A percentile compares a stretch with the other conserved stretches of the same genome.
Evolutionary conservation across 2,888 invertebrate species (phyloP).

Genomic region (Eupithecia vulgata): DNA sequence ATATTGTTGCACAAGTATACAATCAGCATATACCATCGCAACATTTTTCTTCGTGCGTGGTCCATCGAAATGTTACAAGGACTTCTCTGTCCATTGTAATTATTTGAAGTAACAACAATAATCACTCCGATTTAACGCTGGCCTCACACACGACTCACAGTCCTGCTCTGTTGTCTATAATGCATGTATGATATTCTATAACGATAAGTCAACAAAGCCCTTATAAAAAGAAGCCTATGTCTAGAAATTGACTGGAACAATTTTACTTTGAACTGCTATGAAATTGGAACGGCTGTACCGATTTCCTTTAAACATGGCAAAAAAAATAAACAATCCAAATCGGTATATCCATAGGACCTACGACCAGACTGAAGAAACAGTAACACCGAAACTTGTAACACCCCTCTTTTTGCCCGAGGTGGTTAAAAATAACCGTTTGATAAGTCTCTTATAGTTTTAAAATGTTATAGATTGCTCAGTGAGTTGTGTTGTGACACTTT

Average conservation of each 20-base stretch:
- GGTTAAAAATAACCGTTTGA: neutral
- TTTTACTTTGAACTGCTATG: neutral
- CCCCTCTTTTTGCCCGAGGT: neutral
- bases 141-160: conserved; percentile 19
- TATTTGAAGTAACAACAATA: conserved; percentile 47
- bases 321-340: neutral
- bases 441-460: neutral
- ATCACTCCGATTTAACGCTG: conserved; percentile 41
- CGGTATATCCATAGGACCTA: neutral
- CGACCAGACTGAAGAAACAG: neutral
- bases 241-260: neutral
- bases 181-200: neutral
- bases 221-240: neutral
- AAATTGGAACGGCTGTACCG: neutral
- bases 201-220: neutral
- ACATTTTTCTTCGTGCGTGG: conserved; percentile 51
- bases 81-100: conserved; percentile 54
- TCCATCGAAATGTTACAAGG: conserved; percentile 69
- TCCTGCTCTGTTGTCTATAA: neutral
- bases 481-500: neutral
- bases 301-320: neutral
- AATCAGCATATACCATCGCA: conserved; percentile 42
- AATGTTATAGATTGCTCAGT: neutral
- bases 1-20: neutral
- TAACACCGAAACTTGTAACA: neutral